Conservation (phyloP, 1,140 invertebrate genomes). For the Hylaeus volcanicus region DNA sequence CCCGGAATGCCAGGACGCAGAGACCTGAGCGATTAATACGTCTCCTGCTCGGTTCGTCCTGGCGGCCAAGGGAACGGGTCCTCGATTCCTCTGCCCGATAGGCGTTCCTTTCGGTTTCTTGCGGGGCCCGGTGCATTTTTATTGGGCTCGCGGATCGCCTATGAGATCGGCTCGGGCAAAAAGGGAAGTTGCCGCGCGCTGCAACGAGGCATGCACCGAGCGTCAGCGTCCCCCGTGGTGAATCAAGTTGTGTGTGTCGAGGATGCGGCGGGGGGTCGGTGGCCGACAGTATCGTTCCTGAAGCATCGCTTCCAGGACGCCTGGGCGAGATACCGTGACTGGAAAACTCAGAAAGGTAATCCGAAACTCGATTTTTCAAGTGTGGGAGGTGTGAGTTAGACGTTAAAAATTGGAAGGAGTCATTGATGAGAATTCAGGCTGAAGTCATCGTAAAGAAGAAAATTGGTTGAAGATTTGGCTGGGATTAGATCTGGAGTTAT, state of each 20-base stretch:
- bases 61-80: not conserved
- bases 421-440: no score
- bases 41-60: not conserved
- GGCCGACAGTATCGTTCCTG: constrained; percentile 70
- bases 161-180: constrained; percentile 53
- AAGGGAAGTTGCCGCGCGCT: constrained; percentile 33
- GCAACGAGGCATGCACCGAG: constrained; percentile 7
- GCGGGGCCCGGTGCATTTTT: constrained; percentile 56
- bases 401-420: no score
- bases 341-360: no score
- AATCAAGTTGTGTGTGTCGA: constrained; percentile 71
- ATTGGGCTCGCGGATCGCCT: constrained; percentile 55
- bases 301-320: constrained; percentile 67
- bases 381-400: no score
- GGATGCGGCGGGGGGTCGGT: constrained; percentile 68
- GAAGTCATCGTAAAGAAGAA: no score
- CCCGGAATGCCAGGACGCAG: not conserved
- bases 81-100: constrained; percentile 43
- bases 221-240: constrained; percentile 56
- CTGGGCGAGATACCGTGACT: not conserved
- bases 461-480: no score
- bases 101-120: constrained; percentile 61
- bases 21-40: constrained; percentile 40
- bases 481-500: no score
- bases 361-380: no score